These are phyloP conservation scores for Ophthalmolycus amberensis DNA, from an alignment of 2,113 vertebrate species.

Conservation along the genomic window DNA sequence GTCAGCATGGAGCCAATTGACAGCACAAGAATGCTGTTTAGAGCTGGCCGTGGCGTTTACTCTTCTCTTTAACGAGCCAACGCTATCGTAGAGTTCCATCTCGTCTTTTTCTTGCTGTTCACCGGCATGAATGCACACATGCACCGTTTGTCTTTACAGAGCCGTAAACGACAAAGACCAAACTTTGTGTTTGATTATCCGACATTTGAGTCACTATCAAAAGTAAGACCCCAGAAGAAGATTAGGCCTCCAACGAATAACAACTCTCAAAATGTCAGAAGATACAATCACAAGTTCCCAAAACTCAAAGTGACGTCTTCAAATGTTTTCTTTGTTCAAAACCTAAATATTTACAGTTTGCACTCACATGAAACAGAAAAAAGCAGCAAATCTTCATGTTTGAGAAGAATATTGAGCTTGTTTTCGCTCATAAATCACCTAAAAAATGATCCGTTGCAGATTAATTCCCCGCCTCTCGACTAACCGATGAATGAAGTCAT, in stretches of 20 bases:
- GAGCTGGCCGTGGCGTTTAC: conserved; percentile 41
- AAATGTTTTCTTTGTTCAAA: neutral
- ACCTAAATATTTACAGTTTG: neutral
- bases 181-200: too few species aligned
- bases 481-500: neutral
- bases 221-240: neutral
- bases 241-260: neutral
- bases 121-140: too few species aligned
- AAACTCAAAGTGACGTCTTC: neutral
- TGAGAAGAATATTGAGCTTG: neutral
- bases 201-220: too few species aligned
- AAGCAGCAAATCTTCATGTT: neutral
- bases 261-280: neutral
- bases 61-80: conserved; percentile 51
- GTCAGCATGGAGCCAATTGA: conserved; percentile 69
- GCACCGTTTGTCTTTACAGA: neutral
- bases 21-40: conserved; percentile 49
- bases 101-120: too few species aligned
- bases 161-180: neutral
- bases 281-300: neutral
- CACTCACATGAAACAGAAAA: neutral
- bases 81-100: neutral
- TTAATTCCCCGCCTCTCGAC: neutral
- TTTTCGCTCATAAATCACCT: neutral
- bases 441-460: neutral